Evolutionary conservation across 2,113 vertebrate species (phyloP).

Genomic region (Aldabrachelys gigantea): DNA sequence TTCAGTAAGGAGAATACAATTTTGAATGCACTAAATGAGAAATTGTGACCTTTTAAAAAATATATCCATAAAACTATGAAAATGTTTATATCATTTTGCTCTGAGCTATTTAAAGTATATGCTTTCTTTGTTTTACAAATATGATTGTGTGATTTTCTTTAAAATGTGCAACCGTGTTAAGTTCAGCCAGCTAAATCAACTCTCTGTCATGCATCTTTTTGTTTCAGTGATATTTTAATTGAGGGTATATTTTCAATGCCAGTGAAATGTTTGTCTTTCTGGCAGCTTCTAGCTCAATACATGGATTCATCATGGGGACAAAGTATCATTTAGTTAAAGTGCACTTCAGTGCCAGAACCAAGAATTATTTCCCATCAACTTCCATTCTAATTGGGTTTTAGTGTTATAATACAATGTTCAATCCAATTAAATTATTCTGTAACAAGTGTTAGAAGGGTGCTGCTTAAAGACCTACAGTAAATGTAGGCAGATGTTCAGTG

Average conservation of each 20-base stretch:
- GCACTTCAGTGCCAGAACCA: background rate
- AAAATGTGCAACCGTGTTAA: background rate
- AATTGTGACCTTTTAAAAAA: background rate
- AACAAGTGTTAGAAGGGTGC: background rate
- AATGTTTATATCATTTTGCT: background rate
- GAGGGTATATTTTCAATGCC: background rate
- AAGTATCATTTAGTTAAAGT: background rate
- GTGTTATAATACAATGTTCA: background rate
- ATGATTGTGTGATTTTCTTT: background rate
- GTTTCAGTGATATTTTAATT: background rate
- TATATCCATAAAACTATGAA: background rate
- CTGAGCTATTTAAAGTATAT: background rate
- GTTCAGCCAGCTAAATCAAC: background rate
- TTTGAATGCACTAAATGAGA: background rate
- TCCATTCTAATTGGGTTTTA: background rate
- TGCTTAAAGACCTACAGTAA: background rate
- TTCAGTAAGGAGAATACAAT: background rate
- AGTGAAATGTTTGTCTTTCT: constrained; percentile 1
- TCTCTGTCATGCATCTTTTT: background rate
- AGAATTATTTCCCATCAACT: background rate
- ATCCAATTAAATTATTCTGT: background rate
- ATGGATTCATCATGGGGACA: background rate
- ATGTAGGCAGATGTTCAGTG: background rate
- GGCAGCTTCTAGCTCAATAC: background rate
- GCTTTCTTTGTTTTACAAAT: background rate